Conservation (phyloP, 1,140 invertebrate species). For the Vanessa tameamea region DNA sequence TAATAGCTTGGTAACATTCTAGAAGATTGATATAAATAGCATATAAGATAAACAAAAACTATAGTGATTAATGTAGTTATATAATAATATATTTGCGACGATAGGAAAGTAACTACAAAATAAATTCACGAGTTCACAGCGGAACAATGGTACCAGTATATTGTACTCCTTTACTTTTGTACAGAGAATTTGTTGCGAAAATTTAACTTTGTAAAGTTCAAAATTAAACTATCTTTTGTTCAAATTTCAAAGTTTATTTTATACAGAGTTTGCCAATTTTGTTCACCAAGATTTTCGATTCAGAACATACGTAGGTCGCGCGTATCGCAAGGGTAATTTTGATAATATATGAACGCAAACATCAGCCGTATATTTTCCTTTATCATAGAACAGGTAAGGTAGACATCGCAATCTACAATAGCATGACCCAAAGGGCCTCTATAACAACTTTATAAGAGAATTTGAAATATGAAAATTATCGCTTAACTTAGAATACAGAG, state of each 20-base stretch:
- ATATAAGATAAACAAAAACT: too few species aligned
- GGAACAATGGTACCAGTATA: neutral
- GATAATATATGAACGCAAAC: conserved; percentile 3
- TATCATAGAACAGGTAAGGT: conserved; percentile 14
- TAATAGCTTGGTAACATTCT: too few species aligned
- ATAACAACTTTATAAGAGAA: conserved; percentile 17
- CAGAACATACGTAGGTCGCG: neutral
- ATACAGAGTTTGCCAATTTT: neutral
- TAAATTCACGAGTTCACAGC: neutral
- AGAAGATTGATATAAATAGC: too few species aligned
- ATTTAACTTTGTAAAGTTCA: conserved; percentile 2
- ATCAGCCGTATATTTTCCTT: conserved; percentile 6
- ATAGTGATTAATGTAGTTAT: too few species aligned
- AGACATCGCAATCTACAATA: conserved; percentile 14
- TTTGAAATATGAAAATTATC: conserved; percentile 35
- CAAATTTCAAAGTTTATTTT: neutral
- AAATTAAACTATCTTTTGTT: conserved; percentile 11
- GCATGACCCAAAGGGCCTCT: conserved; percentile 10
- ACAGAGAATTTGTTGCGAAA: neutral
- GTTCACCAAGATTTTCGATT: neutral
- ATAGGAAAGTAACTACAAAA: neutral
- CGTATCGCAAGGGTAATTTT: neutral
- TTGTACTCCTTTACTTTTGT: neutral
- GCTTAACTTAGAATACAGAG: conserved; percentile 9
- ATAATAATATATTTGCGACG: neutral